Conservation (phyloP, 2,888 invertebrate species). For the Kuschelorhynchus macadamiae region DNA sequence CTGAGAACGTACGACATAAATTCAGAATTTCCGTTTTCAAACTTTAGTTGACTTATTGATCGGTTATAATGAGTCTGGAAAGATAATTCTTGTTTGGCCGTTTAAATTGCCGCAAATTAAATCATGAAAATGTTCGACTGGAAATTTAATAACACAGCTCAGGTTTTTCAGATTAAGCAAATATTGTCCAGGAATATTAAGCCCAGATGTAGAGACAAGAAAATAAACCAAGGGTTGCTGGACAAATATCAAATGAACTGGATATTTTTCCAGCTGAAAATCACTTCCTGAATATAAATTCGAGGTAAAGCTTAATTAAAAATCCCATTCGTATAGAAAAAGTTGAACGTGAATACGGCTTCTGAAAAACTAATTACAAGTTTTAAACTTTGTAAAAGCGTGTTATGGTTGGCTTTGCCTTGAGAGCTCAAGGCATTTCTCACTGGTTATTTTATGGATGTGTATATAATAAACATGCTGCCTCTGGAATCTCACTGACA, state of each 20-base stretch:
- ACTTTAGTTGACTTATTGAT: no score
- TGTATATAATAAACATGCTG: constrained; percentile 52
- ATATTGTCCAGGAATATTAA: constrained; percentile 42
- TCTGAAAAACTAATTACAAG: constrained; percentile 67
- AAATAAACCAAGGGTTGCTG: constrained; percentile 65
- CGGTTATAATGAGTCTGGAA: no score
- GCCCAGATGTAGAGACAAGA: constrained; percentile 60
- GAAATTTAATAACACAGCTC: constrained; percentile 44
- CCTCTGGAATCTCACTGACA: constrained; percentile 40
- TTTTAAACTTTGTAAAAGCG: constrained; percentile 66
- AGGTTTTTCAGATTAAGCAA: constrained; percentile 43
- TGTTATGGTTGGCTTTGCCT: constrained; percentile 57
- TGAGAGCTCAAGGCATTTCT: constrained; percentile 58
- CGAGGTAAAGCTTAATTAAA: constrained; percentile 68
- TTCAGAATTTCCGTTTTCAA: no score
- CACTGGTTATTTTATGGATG: constrained; percentile 55
- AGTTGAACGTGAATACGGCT: constrained; percentile 62
- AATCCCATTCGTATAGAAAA: constrained; percentile 66
- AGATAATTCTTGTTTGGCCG: no score
- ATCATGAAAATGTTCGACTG: constrained; percentile 7
- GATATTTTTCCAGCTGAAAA: constrained; percentile 68
- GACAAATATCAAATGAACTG: constrained; percentile 67
- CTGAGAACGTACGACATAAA: no score
- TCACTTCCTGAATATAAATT: constrained; percentile 67
- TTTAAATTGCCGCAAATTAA: no score